Percentiles rank a stretch among this genome's conserved stretches.
These are phyloP conservation scores for Platichthys stellatus DNA, from an alignment of 2,113 vertebrate species.

Conservation along the genomic window DNA sequence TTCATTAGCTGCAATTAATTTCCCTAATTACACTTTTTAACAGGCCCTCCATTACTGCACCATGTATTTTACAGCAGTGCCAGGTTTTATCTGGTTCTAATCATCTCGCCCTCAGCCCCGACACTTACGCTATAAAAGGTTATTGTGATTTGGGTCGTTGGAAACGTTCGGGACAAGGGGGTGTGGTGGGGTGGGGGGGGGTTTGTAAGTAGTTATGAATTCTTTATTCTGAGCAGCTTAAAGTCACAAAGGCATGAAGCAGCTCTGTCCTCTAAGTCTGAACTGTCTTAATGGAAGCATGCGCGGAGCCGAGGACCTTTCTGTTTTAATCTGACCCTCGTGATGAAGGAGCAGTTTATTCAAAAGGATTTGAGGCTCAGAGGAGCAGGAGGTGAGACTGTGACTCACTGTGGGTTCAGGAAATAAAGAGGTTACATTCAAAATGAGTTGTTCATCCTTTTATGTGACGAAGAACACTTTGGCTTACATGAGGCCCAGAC, in stretches of 20 bases:
- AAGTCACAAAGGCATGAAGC: constrained; percentile 37
- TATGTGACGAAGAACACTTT: too few species aligned
- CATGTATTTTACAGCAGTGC: constrained; percentile 27
- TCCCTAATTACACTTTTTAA: constrained; percentile 39
- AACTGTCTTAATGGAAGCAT: constrained; percentile 19
- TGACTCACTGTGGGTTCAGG: not conserved
- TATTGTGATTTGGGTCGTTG: constrained; percentile 55
- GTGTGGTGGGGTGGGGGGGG: not conserved
- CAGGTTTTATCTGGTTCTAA: constrained; percentile 43
- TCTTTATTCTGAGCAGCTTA: constrained; percentile 41
- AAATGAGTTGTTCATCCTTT: too few species aligned
- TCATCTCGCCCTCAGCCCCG: constrained; percentile 24
- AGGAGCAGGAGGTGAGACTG: not conserved
- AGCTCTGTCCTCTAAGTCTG: constrained; percentile 1
- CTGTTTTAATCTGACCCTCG: constrained; percentile 7
- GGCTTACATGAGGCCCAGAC: too few species aligned
- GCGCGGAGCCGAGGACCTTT: not conserved
- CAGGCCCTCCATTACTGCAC: constrained; percentile 24
- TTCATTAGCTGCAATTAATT: constrained; percentile 53
- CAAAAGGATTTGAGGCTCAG: constrained; percentile 22
- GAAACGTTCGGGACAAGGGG: constrained; percentile 6
- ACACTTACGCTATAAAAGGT: constrained; percentile 42
- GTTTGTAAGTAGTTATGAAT: constrained; percentile 51
- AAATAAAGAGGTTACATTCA: too few species aligned
- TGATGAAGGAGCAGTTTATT: constrained; percentile 30